phyloP scores from a whole-genome alignment of 2,113 vertebrate species.

The Callipepla squamata region DNA sequence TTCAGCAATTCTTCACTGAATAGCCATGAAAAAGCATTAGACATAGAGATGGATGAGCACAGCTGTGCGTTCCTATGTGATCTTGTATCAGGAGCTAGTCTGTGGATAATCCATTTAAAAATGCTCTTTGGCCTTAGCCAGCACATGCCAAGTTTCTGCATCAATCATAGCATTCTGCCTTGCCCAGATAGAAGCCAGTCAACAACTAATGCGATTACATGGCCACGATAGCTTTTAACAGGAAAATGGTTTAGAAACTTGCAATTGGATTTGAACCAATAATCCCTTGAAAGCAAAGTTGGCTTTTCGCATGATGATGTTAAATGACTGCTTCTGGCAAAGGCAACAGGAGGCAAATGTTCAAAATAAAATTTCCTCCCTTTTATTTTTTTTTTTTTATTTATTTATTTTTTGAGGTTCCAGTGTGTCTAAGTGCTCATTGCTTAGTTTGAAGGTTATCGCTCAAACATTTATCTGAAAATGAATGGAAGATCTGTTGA shows the following conservation, averaged over 20 bases:
- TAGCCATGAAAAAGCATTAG: constrained; percentile 55
- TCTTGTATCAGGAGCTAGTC: constrained; percentile 24
- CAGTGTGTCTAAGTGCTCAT: not conserved
- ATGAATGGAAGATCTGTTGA: not conserved
- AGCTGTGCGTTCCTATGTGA: constrained; percentile 44
- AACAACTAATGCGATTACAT: constrained; percentile 58
- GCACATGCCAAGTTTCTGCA: constrained; percentile 38
- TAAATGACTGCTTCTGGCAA: not conserved
- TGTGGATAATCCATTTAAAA: constrained; percentile 60
- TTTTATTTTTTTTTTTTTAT: too few relatives aligned
- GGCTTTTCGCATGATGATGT: not conserved
- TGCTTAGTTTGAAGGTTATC: not conserved
- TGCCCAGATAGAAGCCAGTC: constrained; percentile 27
- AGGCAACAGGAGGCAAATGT: not conserved
- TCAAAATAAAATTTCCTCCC: not conserved
- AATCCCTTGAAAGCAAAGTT: constrained; percentile 50
- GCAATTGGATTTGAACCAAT: constrained; percentile 60
- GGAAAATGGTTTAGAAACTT: constrained; percentile 59
- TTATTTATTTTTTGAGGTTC: not conserved
- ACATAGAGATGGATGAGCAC: not conserved
- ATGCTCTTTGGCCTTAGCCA: constrained; percentile 33
- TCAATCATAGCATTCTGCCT: constrained; percentile 42
- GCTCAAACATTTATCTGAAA: not conserved
- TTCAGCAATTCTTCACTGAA: constrained; percentile 19
- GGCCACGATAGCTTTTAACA: constrained; percentile 34